A percentile compares a stretch with the other conserved stretches of the same genome.
These are phyloP conservation scores for Petrosia ficiformis DNA, from an alignment of 37 sponge, comb jelly and placozoan species.

Conservation along the genomic window DNA sequence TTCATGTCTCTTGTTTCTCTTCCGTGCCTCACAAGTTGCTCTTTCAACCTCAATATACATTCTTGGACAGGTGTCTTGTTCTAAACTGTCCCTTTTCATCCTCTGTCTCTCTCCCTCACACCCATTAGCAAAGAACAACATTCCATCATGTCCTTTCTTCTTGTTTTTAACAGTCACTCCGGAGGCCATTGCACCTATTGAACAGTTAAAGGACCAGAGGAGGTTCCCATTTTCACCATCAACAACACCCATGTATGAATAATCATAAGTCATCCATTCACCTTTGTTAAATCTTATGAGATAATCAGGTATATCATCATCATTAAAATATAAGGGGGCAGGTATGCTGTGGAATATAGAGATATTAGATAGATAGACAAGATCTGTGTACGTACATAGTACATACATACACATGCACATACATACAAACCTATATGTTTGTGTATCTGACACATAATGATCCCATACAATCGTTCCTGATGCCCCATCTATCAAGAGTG, in stretches of 20 bases:
- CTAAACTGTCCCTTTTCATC: background rate
- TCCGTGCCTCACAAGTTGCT: background rate
- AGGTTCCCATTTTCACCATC: conserved; percentile 54
- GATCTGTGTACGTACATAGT: too few relatives aligned
- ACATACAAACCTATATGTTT: conserved; percentile 66
- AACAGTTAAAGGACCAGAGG: conserved; percentile 66
- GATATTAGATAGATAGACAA: background rate
- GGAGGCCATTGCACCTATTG: conserved; percentile 39
- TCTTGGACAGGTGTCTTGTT: background rate
- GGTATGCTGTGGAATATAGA: conserved; percentile 50
- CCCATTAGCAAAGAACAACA: conserved; percentile 47
- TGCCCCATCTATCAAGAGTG: conserved; percentile 45
- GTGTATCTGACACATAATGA: conserved; percentile 42
- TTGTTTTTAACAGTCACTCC: conserved; percentile 16
- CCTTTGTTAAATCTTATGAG: conserved; percentile 60
- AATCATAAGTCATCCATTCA: conserved; percentile 51
- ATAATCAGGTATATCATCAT: conserved; percentile 64
- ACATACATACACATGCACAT: too few relatives aligned
- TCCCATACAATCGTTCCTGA: conserved; percentile 51
- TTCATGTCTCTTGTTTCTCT: conserved; percentile 13
- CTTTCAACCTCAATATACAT: background rate
- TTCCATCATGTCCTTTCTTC: conserved; percentile 50
- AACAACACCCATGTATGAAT: conserved; percentile 47
- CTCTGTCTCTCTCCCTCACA: background rate
- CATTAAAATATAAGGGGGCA: conserved; percentile 66